Base-by-base conservation (phyloP, 2,797 vertebrate genomes). In the Helarctos malayanus region DNA sequence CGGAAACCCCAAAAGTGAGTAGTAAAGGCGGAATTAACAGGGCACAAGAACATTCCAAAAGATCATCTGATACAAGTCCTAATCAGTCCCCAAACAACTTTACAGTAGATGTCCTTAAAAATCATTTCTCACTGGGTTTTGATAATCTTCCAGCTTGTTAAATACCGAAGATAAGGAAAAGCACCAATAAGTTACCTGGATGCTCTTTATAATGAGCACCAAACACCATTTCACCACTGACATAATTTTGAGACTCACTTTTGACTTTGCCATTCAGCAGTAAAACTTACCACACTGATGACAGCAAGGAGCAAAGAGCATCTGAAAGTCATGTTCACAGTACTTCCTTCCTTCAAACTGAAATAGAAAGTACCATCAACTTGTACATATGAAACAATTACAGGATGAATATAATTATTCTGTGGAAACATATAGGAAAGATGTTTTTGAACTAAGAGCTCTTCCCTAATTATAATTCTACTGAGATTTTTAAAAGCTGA, bases 281-380 rank as follows among this genome's bases (percentile, higher is more conserved):
- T 61, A 87, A 89, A 95, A 99, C 99, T 99, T 98, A 99, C 99
- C 99, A 98, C 99, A 99, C 69, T 99, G 99, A 98, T 99, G 99
- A 98, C 99, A 99, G 98, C 99, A 99, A 78, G 99, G 99, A 73
- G 99, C 99, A 69, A 99, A 99, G 94, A 99, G 99, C 99, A 99
- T 99, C 98, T 99, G 99, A 98, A 99, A 99, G 98, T 99, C 99
- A 98, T 99, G 99, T 97, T 99, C 99, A 45, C 99, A 99, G 98
- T 99, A 99, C 97, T 99, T 99, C 97, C 99, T 99, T 97, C 99
- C 99, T 99, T 99, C 99, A 98, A 99, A 99, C 99, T 99, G 98
- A 82, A 98, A 99, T 93, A 5, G 95, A 97, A 98, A 98, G 97
- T 16, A 97, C 94, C 35, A 29, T 29, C 25, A 89, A 47, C 12